Percentiles rank a stretch among this genome's conserved stretches.
phyloP scores from a whole-genome alignment of 2,888 invertebrate species.

The Sphaerophoria rueppellii region DNA sequence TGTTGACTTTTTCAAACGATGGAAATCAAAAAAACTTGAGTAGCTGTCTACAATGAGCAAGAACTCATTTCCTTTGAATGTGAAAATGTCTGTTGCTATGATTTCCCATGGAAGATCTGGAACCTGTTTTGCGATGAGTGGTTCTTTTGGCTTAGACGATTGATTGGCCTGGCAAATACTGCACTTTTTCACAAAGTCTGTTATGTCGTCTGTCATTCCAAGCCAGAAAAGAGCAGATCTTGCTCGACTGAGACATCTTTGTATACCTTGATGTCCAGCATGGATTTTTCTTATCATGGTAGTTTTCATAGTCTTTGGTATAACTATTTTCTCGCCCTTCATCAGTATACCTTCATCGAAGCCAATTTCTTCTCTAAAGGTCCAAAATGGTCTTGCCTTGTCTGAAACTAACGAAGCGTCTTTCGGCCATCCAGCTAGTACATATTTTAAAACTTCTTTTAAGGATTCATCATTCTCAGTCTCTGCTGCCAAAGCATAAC shows the following conservation, averaged over 20 bases:
- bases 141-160: constrained; percentile 23
- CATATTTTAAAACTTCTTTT: constrained; percentile 44
- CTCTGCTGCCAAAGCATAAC: constrained; percentile 39
- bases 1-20: constrained; percentile 58
- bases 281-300: constrained; percentile 43
- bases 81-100: constrained; percentile 34
- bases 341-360: constrained; percentile 43
- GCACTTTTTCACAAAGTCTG: constrained; percentile 54
- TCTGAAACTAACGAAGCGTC: constrained; percentile 38
- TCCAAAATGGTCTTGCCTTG: constrained; percentile 56
- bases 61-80: constrained; percentile 33
- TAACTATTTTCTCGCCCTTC: constrained; percentile 61
- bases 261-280: constrained; percentile 53
- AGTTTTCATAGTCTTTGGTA: constrained; percentile 54
- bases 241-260: constrained; percentile 53
- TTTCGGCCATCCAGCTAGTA: constrained; percentile 57
- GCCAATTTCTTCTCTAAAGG: constrained; percentile 61
- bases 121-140: constrained; percentile 53
- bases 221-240: constrained; percentile 57
- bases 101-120: constrained; percentile 42
- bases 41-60: constrained; percentile 55
- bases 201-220: constrained; percentile 19
- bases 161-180: constrained; percentile 49
- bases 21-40: constrained; percentile 57
- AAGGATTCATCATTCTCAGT: constrained; percentile 43